These are phyloP conservation scores for Spizaetus ornatus DNA, from an alignment of 2,113 vertebrate species.

Conservation along the genomic window DNA sequence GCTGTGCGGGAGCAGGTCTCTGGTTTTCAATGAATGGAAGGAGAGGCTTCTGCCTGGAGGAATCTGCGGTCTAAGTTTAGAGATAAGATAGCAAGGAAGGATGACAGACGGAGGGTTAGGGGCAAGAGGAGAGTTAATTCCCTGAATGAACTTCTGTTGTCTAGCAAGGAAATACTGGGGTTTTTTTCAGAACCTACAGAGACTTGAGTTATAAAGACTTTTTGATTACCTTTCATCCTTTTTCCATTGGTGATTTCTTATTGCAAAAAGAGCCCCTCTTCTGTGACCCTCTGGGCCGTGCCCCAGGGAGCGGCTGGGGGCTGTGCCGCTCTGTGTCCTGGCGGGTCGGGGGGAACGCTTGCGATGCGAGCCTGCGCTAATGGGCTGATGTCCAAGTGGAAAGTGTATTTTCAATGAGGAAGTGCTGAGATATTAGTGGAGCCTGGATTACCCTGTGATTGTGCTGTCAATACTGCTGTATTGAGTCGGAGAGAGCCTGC, in stretches of 20 bases:
- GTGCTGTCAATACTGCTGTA: constrained; percentile 95
- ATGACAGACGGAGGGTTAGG: neutral
- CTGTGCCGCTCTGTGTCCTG: neutral
- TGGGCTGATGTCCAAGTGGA: constrained; percentile 70
- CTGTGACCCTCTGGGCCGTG: constrained; percentile 20
- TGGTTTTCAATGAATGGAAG: neutral
- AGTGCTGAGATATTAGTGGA: constrained; percentile 75
- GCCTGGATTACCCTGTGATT: constrained; percentile 92
- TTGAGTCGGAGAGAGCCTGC: constrained; percentile 85
- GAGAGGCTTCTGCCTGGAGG: neutral
- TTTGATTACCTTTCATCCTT: constrained; percentile 62
- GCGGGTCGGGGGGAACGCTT: neutral
- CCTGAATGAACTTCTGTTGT: constrained; percentile 12
- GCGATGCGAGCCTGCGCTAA: constrained; percentile 26
- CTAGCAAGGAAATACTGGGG: constrained; percentile 17
- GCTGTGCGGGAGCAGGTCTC: neutral
- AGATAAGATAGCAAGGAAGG: neutral
- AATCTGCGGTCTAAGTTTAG: neutral
- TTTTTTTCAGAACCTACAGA: constrained; percentile 44
- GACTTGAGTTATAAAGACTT: constrained; percentile 60
- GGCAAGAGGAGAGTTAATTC: constrained; percentile 28
- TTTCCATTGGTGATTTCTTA: constrained; percentile 47
- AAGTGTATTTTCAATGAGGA: constrained; percentile 76
- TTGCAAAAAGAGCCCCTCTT: constrained; percentile 44
- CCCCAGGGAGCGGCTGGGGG: neutral